Conservation (phyloP, 2,888 invertebrate species). For the Athalia circularis region DNA sequence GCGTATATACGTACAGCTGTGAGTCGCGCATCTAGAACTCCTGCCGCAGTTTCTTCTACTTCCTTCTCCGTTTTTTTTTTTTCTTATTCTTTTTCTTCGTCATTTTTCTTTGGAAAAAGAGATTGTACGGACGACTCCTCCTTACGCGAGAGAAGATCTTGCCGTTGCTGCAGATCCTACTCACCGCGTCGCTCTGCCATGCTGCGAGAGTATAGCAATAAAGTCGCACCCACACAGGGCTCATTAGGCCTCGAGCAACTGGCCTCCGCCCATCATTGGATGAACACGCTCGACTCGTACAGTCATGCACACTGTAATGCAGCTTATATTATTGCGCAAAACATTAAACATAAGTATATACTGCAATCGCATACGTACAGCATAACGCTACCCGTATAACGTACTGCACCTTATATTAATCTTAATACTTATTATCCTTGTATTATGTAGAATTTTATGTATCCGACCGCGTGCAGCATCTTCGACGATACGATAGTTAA, state of each 20-base stretch:
- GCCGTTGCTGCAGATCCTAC: background rate
- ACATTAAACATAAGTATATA: background rate
- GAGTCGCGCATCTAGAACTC: too few species aligned
- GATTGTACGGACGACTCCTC: slow-evolving; percentile 19
- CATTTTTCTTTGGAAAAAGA: background rate
- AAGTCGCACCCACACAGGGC: slow-evolving; percentile 55
- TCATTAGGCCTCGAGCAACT: slow-evolving; percentile 52
- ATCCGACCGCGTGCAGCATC: too few species aligned
- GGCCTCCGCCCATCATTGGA: background rate
- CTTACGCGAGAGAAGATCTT: background rate
- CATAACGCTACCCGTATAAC: too few species aligned
- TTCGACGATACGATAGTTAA: too few species aligned
- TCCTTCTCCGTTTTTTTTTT: too few species aligned
- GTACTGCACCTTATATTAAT: too few species aligned
- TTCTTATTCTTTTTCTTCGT: too few species aligned
- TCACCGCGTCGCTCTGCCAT: background rate
- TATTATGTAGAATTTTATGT: too few species aligned
- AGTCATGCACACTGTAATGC: background rate
- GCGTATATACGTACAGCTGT: too few species aligned
- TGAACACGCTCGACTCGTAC: background rate
- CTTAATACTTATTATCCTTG: too few species aligned
- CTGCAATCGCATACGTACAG: background rate
- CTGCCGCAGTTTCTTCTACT: too few species aligned
- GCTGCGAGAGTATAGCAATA: slow-evolving; percentile 48
- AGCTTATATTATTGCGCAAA: slow-evolving; percentile 8